Evolutionary conservation across 2,113 vertebrate species (phyloP).

Genomic region (Eurystomus gularis): DNA sequence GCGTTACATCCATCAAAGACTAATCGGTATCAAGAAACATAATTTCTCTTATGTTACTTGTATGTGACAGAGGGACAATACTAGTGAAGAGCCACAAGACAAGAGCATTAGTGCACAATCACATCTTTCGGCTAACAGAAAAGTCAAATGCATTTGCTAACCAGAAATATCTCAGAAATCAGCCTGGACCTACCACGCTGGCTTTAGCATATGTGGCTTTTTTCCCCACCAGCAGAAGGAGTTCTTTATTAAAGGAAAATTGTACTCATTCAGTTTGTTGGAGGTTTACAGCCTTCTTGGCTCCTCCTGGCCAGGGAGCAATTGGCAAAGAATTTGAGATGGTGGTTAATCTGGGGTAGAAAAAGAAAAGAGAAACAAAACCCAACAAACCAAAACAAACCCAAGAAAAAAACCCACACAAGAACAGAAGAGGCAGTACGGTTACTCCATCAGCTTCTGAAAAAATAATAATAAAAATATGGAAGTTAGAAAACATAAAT

Average conservation of each 20-base stretch:
- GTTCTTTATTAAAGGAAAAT: neutral
- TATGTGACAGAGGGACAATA: neutral
- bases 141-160: neutral
- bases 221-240: neutral
- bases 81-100: neutral
- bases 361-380: neutral
- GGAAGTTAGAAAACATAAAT: neutral
- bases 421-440: neutral
- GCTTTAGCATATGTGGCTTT: neutral
- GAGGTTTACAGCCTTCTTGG: neutral
- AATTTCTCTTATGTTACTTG: neutral
- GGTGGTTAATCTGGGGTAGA: neutral
- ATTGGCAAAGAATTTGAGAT: neutral
- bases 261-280: neutral
- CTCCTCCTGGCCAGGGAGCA: neutral
- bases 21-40: neutral
- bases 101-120: neutral
- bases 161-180: neutral
- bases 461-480: neutral
- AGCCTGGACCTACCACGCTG: neutral
- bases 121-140: neutral
- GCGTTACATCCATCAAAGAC: neutral
- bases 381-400: neutral
- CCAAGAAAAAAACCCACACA: neutral
- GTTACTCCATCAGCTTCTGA: neutral